Evolutionary conservation across 2,888 invertebrate genomes (phyloP).

Genomic region (Arrhopalites spinosus): DNA sequence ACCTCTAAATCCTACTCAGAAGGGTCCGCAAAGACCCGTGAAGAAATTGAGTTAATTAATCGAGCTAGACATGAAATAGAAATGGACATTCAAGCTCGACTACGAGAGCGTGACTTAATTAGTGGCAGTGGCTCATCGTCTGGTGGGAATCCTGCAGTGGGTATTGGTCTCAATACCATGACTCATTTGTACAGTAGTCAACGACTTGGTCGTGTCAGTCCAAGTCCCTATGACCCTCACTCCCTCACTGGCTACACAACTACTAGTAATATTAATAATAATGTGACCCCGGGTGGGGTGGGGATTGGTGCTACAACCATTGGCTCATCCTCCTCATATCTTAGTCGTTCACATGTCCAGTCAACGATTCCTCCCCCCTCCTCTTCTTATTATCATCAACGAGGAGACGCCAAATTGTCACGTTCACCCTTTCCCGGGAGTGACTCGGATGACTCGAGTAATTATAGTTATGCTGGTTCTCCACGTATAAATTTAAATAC

Average conservation of each 20-base stretch:
- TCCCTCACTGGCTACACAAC: neutral
- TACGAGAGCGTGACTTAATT: conserved; percentile 51
- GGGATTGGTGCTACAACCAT: neutral
- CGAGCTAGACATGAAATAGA: conserved; percentile 35
- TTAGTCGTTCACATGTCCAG: neutral
- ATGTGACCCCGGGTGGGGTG: neutral
- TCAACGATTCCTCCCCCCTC: neutral
- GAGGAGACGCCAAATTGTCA: conserved; percentile 28
- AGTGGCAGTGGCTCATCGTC: conserved; percentile 38
- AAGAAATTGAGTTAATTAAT: conserved; percentile 36
- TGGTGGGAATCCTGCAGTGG: conserved; percentile 3
- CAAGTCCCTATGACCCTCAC: neutral
- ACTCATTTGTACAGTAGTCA: conserved; percentile 24
- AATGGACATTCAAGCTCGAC: conserved; percentile 34
- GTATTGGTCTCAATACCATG: conserved; percentile 34
- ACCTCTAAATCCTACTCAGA: conserved; percentile 20
- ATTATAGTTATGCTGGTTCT: conserved; percentile 41
- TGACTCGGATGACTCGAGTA: conserved; percentile 54
- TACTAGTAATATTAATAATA: neutral
- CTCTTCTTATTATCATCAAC: neutral
- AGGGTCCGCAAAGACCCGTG: conserved; percentile 20
- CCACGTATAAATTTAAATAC: conserved; percentile 23
- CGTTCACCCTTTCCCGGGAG: conserved; percentile 43
- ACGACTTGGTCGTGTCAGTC: neutral
- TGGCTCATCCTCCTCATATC: neutral